Conservation (phyloP, 2,113 vertebrate genomes). For the Astatoreochromis straeleni region DNA sequence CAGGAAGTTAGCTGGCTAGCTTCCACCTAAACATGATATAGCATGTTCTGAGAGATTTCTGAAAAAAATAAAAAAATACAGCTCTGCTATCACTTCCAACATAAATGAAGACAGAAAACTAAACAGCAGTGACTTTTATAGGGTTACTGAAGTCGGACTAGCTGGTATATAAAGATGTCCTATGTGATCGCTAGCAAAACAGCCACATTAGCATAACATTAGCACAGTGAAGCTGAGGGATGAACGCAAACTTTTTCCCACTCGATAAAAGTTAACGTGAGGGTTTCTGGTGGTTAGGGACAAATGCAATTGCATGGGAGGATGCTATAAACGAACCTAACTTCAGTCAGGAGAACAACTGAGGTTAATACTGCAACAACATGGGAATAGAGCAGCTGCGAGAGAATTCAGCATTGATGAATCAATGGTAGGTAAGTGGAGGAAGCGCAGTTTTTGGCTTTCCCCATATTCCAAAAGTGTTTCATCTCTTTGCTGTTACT, state of each 20-base stretch:
- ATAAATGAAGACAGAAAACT: neutral
- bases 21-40: neutral
- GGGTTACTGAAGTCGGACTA: neutral
- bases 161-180: neutral
- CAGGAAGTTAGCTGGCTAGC: rapidly evolving
- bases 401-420: neutral
- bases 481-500: neutral
- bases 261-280: neutral
- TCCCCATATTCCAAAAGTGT: neutral
- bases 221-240: neutral
- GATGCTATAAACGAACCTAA: neutral
- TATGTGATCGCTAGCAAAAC: neutral
- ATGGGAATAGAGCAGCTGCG: neutral
- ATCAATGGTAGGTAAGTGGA: neutral
- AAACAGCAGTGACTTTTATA: neutral
- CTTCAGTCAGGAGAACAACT: neutral
- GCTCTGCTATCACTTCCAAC: neutral
- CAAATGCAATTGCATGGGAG: neutral
- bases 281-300: neutral
- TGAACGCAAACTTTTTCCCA: neutral
- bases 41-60: rapidly evolving
- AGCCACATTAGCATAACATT: neutral
- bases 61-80: neutral
- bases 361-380: neutral
- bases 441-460: neutral